These are phyloP conservation scores for Halisarca cf. caerulea DNA, from an alignment of 37 sponge, comb jelly and placozoan species.

Conservation along the genomic window DNA sequence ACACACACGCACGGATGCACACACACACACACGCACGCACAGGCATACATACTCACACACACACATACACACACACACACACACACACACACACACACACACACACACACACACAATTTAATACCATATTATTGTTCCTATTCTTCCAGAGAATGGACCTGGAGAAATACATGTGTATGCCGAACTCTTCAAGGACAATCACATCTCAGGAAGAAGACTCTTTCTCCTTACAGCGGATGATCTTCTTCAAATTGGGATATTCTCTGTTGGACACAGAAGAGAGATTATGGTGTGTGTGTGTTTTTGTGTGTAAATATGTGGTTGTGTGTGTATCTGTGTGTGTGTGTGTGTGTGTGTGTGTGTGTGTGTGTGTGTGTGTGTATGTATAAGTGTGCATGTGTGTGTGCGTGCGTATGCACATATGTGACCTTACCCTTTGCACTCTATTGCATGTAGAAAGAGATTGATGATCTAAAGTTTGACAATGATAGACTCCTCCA, in stretches of 20 bases:
- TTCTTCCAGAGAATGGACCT: neutral
- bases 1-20: no score
- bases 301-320: slow-evolving; percentile 18
- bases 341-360: slow-evolving; percentile 10
- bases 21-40: no score
- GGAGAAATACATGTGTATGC: slow-evolving; percentile 55
- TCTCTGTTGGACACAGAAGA: slow-evolving; percentile 72
- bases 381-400: neutral
- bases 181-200: slow-evolving; percentile 64
- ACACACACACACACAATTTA: no score
- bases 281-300: slow-evolving; percentile 67
- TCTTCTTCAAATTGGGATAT: slow-evolving; percentile 74
- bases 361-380: slow-evolving; percentile 15
- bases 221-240: slow-evolving; percentile 71
- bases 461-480: slow-evolving; percentile 38
- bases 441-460: slow-evolving; percentile 35
- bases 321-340: neutral
- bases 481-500: slow-evolving; percentile 64
- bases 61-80: no score
- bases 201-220: slow-evolving; percentile 72
- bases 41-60: no score
- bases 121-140: neutral
- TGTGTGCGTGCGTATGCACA: neutral
- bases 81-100: no score
- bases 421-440: neutral